These are phyloP conservation scores for Sebastes iracundus DNA, from an alignment of 2,797 vertebrate species.

Conservation along the genomic window DNA sequence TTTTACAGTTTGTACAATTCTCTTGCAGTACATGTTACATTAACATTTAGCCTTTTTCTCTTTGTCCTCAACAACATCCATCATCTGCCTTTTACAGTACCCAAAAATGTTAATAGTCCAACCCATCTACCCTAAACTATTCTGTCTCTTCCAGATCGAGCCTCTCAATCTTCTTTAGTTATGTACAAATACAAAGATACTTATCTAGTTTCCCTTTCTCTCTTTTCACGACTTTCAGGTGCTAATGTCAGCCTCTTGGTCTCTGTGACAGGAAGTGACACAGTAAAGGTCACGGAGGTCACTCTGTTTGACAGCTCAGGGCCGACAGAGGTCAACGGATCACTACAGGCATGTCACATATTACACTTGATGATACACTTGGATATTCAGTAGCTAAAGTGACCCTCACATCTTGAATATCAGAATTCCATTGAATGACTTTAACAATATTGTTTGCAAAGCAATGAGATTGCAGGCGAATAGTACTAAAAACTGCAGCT, in stretches of 20 bases:
- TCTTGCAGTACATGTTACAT: no score
- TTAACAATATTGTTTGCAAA: not conserved
- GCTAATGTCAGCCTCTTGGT: slow-evolving; percentile 68
- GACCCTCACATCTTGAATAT: not conserved
- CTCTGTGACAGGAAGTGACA: slow-evolving; percentile 65
- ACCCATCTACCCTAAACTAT: no score
- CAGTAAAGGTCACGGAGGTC: slow-evolving; percentile 57
- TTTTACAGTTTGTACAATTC: not conserved
- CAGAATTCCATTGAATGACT: not conserved
- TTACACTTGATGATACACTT: not conserved
- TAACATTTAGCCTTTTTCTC: not conserved
- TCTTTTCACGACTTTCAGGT: slow-evolving; percentile 50
- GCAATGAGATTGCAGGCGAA: not conserved
- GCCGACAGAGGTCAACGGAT: slow-evolving; percentile 54
- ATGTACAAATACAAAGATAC: not conserved
- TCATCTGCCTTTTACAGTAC: not conserved
- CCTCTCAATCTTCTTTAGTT: not conserved
- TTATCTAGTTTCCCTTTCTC: not conserved
- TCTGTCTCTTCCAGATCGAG: not conserved
- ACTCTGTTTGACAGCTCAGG: slow-evolving; percentile 62
- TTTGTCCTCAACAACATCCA: not conserved
- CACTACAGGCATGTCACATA: slow-evolving; percentile 46
- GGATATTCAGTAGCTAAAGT: no score
- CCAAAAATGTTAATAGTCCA: not conserved
- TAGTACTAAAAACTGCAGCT: not conserved